Conservation (phyloP, 1,140 invertebrate species). For the Lepeophtheirus salmonis region DNA sequence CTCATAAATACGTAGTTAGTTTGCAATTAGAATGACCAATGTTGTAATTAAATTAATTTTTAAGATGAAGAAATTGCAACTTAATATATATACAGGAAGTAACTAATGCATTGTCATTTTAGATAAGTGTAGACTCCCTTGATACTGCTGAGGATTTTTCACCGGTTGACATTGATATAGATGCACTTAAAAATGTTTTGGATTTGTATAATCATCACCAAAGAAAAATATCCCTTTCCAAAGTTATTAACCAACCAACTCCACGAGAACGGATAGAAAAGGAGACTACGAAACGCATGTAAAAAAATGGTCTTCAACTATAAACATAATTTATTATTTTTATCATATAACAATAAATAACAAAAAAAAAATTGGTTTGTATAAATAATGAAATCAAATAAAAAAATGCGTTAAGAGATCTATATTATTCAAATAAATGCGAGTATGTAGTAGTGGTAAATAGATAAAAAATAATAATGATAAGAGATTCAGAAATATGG, state of each 20-base stretch:
- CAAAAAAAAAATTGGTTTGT: neutral
- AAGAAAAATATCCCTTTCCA: constrained; percentile 12
- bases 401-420: neutral
- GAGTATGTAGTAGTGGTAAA: neutral
- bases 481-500: neutral
- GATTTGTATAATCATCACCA: neutral
- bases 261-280: constrained; percentile 2
- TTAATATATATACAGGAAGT: too few relatives aligned
- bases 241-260: neutral
- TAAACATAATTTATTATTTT: neutral
- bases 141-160: constrained; percentile 3
- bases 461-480: neutral
- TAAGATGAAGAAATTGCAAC: too few relatives aligned
- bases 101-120: too few relatives aligned
- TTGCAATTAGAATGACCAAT: too few relatives aligned
- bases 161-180: constrained; percentile 11
- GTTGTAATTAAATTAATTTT: too few relatives aligned
- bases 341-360: neutral
- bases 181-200: neutral
- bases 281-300: neutral
- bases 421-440: neutral
- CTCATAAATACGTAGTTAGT: too few relatives aligned
- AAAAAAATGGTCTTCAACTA: neutral
- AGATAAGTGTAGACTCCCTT: neutral
- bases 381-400: neutral